Conservation (phyloP, 2,797 vertebrate species). For the Danio jaintianensis region DNA sequence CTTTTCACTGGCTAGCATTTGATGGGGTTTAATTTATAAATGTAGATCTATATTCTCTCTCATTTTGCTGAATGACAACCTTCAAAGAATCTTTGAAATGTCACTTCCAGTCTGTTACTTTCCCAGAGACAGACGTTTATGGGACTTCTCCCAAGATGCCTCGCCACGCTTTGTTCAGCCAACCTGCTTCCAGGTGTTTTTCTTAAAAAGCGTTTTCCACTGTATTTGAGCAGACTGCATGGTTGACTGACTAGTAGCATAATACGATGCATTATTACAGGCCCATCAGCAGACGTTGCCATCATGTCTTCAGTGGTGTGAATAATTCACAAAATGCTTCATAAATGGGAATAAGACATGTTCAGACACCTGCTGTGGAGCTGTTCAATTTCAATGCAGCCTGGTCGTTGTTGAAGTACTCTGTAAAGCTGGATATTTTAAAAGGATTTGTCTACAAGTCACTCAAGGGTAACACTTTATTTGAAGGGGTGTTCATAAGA, state of each 20-base stretch:
- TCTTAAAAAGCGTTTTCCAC: slow-evolving; percentile 44
- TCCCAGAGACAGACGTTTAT: slow-evolving; percentile 1
- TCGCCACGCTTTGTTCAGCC: slow-evolving; percentile 24
- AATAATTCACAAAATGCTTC: slow-evolving; percentile 25
- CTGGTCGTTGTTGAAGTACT: background rate
- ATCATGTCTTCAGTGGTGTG: slow-evolving; percentile 32
- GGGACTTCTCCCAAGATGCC: background rate
- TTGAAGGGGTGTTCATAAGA: no score
- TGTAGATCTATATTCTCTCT: background rate
- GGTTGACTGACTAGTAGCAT: slow-evolving; percentile 25
- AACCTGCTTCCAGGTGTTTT: slow-evolving; percentile 45
- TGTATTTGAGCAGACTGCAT: slow-evolving; percentile 23
- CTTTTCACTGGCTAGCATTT: slow-evolving; percentile 23
- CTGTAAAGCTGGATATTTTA: background rate
- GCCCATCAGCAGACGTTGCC: slow-evolving; percentile 13
- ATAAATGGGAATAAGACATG: slow-evolving; percentile 10
- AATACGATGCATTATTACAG: slow-evolving; percentile 36
- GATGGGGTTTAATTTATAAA: background rate
- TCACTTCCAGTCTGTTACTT: slow-evolving; percentile 16
- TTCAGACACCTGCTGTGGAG: background rate
- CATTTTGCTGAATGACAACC: slow-evolving; percentile 9
- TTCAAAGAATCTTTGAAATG: slow-evolving; percentile 41
- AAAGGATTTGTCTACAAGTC: background rate
- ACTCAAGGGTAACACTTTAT: background rate
- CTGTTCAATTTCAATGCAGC: background rate